Evolutionary conservation across 1,140 invertebrate genomes (phyloP), one percentile per base, ranked within the genome.

Genomic region (Phthorimaea operculella): DNA sequence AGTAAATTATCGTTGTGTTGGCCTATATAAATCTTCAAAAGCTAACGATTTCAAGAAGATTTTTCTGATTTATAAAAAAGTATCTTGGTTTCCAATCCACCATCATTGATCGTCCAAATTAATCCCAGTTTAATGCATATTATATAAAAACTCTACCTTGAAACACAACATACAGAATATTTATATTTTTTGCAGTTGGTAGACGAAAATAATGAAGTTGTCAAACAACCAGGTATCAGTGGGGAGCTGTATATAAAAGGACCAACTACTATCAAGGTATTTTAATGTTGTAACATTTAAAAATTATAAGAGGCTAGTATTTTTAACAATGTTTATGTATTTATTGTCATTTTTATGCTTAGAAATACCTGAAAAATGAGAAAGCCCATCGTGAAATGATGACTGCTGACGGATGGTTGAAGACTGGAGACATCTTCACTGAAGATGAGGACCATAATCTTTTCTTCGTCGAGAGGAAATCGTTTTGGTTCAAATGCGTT

Each of bases 391-490:
- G 79, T 7, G 87, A 90, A 42, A 88, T 86, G 0, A 75, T 93
- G 4, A 77, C 88, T 10, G 54, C 70, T 14, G 78, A 84, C 51
- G 90, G 91, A 11, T 94, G 91, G 90, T 77, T 91, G 10, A 85
- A 88, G 51, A 91, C 91, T 33, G 92, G 91, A 21, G 92, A 93
- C 72, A 79, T 92, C 59, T 91, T 89, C 33, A 87, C 87, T 54
- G 82, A 87, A 44, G 88, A 92, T 57, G 74, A 87, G 36, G 74
- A 89, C 39, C 87, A 86, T n/a, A 76, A 76, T 50, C 59, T 89
- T 47, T 87, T 82, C 55, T 86, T 91, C 57, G 85, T 89, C 1
- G 90, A 91, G 59, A 73, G 92, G 17, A 78, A 90, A 8, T 90
- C 90, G 61, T 90, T 93, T 65, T 72, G 88, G 12, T 79, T 89